Conservation (phyloP, 1,140 invertebrate genomes). For the Drosophila lacertosa region DNA sequence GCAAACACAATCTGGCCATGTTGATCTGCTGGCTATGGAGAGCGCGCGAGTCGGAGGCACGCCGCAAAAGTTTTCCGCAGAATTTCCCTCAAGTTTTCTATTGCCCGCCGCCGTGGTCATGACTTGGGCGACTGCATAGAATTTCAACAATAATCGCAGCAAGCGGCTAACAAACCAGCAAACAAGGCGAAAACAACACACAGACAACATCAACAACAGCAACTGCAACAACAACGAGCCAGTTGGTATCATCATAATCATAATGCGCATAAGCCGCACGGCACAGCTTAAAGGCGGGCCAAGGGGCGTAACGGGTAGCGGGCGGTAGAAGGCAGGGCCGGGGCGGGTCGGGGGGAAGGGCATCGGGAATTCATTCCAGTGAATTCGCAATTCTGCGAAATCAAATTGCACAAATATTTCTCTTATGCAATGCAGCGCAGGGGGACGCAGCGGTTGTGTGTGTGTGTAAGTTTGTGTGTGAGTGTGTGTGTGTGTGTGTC, state of each 20-base stretch:
- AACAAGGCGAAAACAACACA: constrained; percentile 80
- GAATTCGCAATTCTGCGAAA: constrained; percentile 83
- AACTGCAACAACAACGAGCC: constrained; percentile 50
- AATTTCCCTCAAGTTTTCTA: constrained; percentile 70
- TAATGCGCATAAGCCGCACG: constrained; percentile 76
- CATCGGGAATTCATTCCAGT: constrained; percentile 75
- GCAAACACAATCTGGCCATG: constrained; percentile 80
- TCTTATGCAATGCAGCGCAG: constrained; percentile 73
- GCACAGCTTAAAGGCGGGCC: constrained; percentile 17
- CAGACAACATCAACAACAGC: constrained; percentile 45
- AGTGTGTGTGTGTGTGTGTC: constrained; percentile 17
- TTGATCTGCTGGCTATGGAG: constrained; percentile 79
- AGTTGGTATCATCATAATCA: constrained; percentile 79
- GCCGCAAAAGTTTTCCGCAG: constrained; percentile 70
- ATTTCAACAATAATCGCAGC: constrained; percentile 77
- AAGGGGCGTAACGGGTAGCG: neutral
- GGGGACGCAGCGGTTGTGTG: constrained; percentile 1
- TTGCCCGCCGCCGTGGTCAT: constrained; percentile 59
- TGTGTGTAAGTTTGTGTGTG: no score
- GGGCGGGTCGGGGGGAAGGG: neutral
- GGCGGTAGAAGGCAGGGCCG: no score
- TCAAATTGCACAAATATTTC: constrained; percentile 83
- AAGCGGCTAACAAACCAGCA: constrained; percentile 79
- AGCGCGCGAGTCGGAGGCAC: constrained; percentile 19
- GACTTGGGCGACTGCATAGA: constrained; percentile 74